Conservation (phyloP, 1,140 invertebrate species). For the Matsumurasca onukii region DNA sequence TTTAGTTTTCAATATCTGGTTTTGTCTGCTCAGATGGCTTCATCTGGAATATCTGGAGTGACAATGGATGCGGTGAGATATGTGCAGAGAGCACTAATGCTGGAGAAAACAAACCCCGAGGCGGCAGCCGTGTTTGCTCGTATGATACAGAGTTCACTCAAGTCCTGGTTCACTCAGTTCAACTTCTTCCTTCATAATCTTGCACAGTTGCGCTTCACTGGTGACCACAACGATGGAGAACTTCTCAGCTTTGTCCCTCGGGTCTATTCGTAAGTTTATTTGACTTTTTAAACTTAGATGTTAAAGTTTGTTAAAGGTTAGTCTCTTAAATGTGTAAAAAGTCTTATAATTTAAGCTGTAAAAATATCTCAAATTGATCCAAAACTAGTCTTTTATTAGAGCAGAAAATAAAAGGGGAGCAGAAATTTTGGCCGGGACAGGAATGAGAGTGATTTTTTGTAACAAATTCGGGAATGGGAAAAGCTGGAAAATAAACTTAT, state of each 20-base stretch:
- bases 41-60: constrained; percentile 92
- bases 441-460: no score
- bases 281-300: neutral
- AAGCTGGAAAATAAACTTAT: no score
- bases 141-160: constrained; percentile 87
- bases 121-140: constrained; percentile 90
- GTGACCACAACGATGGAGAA: constrained; percentile 78
- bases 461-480: no score
- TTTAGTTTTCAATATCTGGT: neutral
- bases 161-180: constrained; percentile 89
- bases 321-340: no score
- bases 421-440: no score
- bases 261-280: constrained; percentile 79
- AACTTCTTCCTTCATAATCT: constrained; percentile 98
- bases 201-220: constrained; percentile 88
- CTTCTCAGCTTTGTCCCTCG: constrained; percentile 92
- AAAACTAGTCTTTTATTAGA: no score
- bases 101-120: constrained; percentile 89
- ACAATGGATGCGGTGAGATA: constrained; percentile 89
- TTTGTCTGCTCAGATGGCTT: constrained; percentile 74
- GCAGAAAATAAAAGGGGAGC: no score
- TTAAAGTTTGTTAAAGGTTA: neutral
- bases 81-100: constrained; percentile 86
- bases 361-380: no score
- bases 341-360: no score